Base-by-base conservation (phyloP, 2,888 invertebrate species). In the Noctuana brunneofusca region DNA sequence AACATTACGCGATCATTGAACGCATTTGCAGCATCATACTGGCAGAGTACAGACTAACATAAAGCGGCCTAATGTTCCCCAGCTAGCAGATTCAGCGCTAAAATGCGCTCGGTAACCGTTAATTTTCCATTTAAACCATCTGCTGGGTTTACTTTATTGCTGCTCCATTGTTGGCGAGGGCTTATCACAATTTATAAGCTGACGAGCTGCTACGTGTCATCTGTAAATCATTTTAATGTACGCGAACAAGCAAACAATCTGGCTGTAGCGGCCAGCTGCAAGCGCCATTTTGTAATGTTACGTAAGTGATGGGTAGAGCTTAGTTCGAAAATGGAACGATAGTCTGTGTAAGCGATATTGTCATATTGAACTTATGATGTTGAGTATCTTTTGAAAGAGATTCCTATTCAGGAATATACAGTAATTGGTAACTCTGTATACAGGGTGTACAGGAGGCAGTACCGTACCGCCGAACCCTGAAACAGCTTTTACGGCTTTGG, bases 31-130 rank as follows among this genome's bases (percentile, higher is more conserved):
- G n/a, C n/a, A n/a, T n/a, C n/a, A n/a, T n/a, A n/a, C n/a, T n/a
- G n/a, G n/a, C n/a, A 3, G 35, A 38, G 5, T n/a, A 38, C 38
- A 14, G 38, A 38, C 4, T 38, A 38, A 38, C n/a, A 0, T 38
- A 14, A n/a, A 38, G n/a, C 43, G 9, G 43, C 43, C 43, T 43
- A 18, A 43, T 43, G 14, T 38, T 38, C 18, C 11, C n/a, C 18
- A 20, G 35, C 48, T 48, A 46, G 54, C 20, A 18, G 16, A 60
- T 12, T 63, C 38, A 35, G 53, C 56, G 67, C 65, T 68, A 54
- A 46, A 69, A 66, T 68, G 63, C 18, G 64, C 63, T 48, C 60
- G 64, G 46, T 54, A 54, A 27, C 35, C 20, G 57, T 62, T 55
- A 65, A 52, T 50, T 64, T 64, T 64, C 58, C 58, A 66, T 50